Evolutionary conservation across 2,113 vertebrate genomes (phyloP), one percentile per base, ranked within the genome.

Genomic region (Sorex fumeus): DNA sequence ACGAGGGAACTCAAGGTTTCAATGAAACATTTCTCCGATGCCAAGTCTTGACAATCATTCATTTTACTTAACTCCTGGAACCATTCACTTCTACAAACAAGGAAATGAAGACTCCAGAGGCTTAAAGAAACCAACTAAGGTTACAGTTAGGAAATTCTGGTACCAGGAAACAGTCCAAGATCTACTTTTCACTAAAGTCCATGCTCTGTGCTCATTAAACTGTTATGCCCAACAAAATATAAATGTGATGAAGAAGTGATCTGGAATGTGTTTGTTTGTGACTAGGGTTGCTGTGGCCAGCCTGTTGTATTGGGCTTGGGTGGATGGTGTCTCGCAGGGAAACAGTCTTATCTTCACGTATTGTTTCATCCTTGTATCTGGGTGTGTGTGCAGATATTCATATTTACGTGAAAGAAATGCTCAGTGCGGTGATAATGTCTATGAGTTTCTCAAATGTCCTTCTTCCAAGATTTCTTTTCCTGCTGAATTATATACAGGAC

Each of bases 41-140:
- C 47, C 43, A 57, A 53, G 11, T 11, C 72, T 36, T 53, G 71
- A 21, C 69, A 66, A 64, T 80, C 23, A 40, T n/a, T 83, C 40
- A 43, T 34, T 47, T 43, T 40, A 62, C 30, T 85, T 78, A 88
- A 81, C 80, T 80, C 66, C 79, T 50, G 27, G 93, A 94, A 79
- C 40, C 6, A 85, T 32, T 71, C 19, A 66, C 36, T 60, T 82
- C 40, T 53, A 74, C 2, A 10, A 57, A 81, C 88, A 84, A 40
- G 60, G 23, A 88, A 86, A 28, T 6, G 11, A 8, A 28, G 25
- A 66, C 64, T 66, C 64, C 19, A 53, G 84, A 91, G 28, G 36
- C 23, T 80, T 67, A 40, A 71, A 77, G 45, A 77, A 53, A 57
- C 76, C 79, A 85, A 71, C 57, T 4, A 60, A 60, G 21, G 21